phyloP scores from a whole-genome alignment of 2,113 vertebrate genomes.

The Poicephalus meyeri region DNA sequence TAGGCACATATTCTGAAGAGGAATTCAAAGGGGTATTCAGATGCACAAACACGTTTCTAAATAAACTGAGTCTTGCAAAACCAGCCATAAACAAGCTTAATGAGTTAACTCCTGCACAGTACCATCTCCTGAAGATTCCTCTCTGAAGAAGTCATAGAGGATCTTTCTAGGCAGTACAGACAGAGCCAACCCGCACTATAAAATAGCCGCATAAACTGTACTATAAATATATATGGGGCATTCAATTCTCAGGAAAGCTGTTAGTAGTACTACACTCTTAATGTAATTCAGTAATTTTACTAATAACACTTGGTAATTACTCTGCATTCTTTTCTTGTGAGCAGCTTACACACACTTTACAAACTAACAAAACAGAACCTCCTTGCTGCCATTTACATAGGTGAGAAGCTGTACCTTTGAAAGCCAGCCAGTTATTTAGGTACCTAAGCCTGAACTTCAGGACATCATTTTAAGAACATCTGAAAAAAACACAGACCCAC shows the following conservation, averaged over 20 bases:
- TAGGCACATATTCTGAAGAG: neutral
- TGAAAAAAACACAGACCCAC: neutral
- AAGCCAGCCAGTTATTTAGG: neutral
- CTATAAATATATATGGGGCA: neutral
- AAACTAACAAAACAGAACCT: neutral
- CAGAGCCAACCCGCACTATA: neutral
- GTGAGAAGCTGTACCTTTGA: neutral
- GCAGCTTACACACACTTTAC: neutral
- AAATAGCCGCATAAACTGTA: neutral
- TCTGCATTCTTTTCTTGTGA: neutral
- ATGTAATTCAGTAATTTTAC: slow-evolving; percentile 1
- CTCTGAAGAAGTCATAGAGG: neutral
- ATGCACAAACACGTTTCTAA: neutral
- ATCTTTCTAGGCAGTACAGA: neutral
- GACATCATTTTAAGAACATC: neutral
- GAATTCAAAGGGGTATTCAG: neutral
- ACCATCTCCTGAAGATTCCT: neutral
- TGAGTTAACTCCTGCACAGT: neutral
- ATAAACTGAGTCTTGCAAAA: neutral
- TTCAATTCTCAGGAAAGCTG: neutral
- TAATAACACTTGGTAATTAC: neutral
- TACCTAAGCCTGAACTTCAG: neutral
- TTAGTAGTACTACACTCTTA: neutral
- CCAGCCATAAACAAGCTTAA: neutral
- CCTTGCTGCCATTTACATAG: neutral